Conservation (phyloP, 2,113 vertebrate species). For the Heloderma charlesbogerti region DNA sequence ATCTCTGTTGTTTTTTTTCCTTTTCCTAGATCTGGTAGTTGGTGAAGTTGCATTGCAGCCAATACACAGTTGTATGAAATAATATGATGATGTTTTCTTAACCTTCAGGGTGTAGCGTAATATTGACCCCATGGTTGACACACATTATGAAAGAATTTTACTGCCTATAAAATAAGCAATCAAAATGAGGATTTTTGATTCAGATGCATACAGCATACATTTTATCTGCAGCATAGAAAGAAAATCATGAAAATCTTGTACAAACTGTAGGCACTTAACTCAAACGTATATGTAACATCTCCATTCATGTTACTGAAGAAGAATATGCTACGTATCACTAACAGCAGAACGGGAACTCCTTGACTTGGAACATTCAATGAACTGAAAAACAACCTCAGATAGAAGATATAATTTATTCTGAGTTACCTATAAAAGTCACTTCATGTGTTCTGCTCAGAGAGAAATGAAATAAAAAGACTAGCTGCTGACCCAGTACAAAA, state of each 20-base stretch:
- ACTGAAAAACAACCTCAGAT: slow-evolving; percentile 23
- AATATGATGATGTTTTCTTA: slow-evolving; percentile 25
- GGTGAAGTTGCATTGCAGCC: neutral
- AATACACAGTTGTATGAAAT: slow-evolving; percentile 2
- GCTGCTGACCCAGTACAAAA: neutral
- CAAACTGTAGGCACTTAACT: slow-evolving; percentile 22
- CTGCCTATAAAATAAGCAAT: slow-evolving; percentile 11
- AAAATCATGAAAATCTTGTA: slow-evolving; percentile 30
- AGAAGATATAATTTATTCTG: slow-evolving; percentile 10
- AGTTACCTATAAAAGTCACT: neutral
- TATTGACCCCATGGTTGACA: slow-evolving; percentile 34
- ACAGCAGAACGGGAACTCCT: neutral
- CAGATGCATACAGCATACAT: slow-evolving; percentile 21
- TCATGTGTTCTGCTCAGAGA: neutral
- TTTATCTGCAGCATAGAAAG: slow-evolving; percentile 36
- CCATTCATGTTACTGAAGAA: neutral
- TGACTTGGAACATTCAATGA: slow-evolving; percentile 11
- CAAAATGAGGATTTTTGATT: slow-evolving; percentile 9
- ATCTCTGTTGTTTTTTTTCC: neutral
- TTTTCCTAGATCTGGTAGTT: neutral
- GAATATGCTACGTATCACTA: neutral
- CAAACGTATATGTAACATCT: slow-evolving; percentile 22
- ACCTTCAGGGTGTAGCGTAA: neutral
- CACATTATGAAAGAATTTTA: slow-evolving; percentile 21
- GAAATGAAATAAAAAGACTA: neutral